Base-by-base conservation (phyloP, 1,140 invertebrate genomes). In the Globodera rostochiensis region DNA sequence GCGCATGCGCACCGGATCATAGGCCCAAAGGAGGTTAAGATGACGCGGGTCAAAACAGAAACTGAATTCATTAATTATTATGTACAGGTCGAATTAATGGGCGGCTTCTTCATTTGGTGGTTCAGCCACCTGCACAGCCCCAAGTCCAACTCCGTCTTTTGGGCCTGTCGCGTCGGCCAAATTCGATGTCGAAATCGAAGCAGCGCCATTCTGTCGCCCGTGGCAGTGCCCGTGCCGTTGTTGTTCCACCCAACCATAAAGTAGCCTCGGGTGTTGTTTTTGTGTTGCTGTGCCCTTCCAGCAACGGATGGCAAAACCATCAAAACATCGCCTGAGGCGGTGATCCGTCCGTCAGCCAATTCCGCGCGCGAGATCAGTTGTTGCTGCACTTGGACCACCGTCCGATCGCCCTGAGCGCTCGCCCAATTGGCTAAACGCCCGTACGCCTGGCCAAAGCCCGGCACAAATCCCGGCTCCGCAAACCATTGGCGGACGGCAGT, bases 351-450 rank as follows among this genome's bases (percentile, higher is more conserved):
- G 77, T 87, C 80, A 6, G 80, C 74, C 36, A 90, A 75, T 15
- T 83, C 82, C 11, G 83, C 78, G 13, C 82, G 94, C 90, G 96
- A 97, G 73, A 98, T 95, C 9, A 96, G 91, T 57, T 93, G 93
- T 90, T 97, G 95, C 87, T 98, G 96, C 67, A 96, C 93, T 90
- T 96, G 95, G 21, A 98, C 92, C 86, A 95, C 97, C 4, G 96
- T 98, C 90, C 96, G 94, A 91, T 98, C 96, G 0, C 95, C 95
- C 50, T 95, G 95, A 25, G 96, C 96, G 3, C 94, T 94, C 49
- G 98, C 93, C 95, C 95, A 97, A 4, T 94, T 95, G 0, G 95
- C 96, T 88, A 94, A 93, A 84, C 95, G 93, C 7, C 92, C 91
- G 86, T 89, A 89, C 93, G 94, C 91, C n/a, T 89, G 90, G 88